These are phyloP conservation scores for Eurytemora carolleeae DNA, from an alignment of 1,140 invertebrate genomes.

Conservation along the genomic window DNA sequence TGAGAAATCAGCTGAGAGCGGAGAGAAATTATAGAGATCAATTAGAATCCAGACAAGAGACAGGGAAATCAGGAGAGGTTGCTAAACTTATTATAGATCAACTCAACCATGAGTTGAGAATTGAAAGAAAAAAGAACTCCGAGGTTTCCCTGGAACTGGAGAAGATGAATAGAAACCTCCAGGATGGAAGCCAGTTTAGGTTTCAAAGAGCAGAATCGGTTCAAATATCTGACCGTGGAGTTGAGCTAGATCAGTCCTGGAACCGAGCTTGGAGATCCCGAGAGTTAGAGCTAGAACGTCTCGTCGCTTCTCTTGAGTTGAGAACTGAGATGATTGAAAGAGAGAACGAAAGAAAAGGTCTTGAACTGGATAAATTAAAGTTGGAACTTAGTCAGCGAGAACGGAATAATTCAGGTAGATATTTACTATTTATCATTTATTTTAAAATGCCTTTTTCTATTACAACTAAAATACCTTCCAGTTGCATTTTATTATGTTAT, in stretches of 20 bases:
- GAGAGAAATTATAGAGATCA: neutral
- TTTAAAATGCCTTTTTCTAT: no score
- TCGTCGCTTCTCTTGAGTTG: neutral
- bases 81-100: neutral
- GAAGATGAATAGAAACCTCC: neutral
- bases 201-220: neutral
- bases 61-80: neutral
- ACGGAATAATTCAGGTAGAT: no score
- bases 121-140: neutral
- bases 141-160: neutral
- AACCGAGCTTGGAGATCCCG: neutral
- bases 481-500: no score
- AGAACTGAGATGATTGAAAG: neutral
- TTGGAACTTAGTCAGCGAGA: no score
- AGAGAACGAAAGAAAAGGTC: no score
- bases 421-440: no score
- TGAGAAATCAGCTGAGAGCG: neutral
- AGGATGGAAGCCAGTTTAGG: neutral
- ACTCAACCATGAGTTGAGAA: neutral
- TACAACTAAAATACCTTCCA: no score
- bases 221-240: neutral
- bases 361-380: no score
- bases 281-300: neutral
- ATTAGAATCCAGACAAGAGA: neutral
- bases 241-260: neutral